phyloP scores from a whole-genome alignment of 2,888 invertebrate species.

The Hydroisotoma schaefferi region DNA sequence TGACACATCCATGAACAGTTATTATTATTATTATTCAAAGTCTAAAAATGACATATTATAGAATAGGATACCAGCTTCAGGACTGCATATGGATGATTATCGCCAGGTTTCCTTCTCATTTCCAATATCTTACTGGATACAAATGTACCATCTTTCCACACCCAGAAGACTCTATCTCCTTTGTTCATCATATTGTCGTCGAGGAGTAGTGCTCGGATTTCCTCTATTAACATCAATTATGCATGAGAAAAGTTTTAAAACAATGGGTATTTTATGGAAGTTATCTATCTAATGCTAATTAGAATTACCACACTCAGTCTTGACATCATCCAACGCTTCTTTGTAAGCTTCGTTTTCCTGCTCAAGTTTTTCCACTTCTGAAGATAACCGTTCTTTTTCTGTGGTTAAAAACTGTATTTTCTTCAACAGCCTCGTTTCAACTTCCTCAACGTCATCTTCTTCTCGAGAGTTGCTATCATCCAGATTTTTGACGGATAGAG shows the following conservation, averaged over 20 bases:
- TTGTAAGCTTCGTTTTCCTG: constrained; percentile 19
- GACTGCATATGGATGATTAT: constrained; percentile 26
- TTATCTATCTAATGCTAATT: background rate
- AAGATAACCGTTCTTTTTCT: constrained; percentile 20
- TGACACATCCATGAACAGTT: no score
- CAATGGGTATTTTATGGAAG: background rate
- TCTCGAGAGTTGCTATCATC: constrained; percentile 3
- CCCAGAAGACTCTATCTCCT: constrained; percentile 36
- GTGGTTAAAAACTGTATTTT: constrained; percentile 20
- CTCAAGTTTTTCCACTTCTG: constrained; percentile 8
- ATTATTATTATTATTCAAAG: no score
- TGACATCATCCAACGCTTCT: constrained; percentile 28
- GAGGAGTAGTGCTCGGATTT: constrained; percentile 25
- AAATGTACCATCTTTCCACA: constrained; percentile 23
- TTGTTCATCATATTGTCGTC: constrained; percentile 28
- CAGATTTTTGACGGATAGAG: constrained; percentile 2
- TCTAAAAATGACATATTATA: no score
- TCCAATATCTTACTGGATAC: constrained; percentile 32
- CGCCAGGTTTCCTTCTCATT: constrained; percentile 27
- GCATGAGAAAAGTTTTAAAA: no score
- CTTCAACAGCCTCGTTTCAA: constrained; percentile 20
- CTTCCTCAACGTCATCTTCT: background rate
- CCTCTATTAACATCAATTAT: no score
- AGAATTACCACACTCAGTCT: constrained; percentile 21
- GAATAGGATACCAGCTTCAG: constrained; percentile 34